Conservation (phyloP, 2,797 vertebrate species). For the Enteromius argenteus region DNA sequence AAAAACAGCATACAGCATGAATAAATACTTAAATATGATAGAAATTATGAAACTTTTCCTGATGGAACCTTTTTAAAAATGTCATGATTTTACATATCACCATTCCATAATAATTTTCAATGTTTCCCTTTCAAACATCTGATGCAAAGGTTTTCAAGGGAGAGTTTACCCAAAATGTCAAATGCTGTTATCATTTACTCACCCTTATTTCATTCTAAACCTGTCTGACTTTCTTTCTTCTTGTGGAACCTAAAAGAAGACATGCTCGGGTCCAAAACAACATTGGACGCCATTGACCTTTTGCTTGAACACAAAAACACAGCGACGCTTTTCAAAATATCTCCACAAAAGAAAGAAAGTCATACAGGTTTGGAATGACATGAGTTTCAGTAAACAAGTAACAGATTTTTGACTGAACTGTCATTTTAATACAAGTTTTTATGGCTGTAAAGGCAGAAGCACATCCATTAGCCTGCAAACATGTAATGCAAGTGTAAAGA, state of each 20-base stretch:
- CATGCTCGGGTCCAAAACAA: background rate
- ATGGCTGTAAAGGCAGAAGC: background rate
- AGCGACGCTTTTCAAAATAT: background rate
- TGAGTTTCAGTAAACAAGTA: background rate
- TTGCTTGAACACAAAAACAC: background rate
- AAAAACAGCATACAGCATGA: no score
- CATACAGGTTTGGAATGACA: background rate
- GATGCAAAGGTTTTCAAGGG: background rate
- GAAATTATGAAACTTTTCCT: background rate
- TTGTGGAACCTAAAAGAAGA: background rate
- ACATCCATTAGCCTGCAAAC: background rate
- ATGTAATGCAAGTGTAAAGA: background rate
- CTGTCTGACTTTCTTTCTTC: background rate
- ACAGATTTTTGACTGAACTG: background rate
- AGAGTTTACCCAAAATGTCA: background rate
- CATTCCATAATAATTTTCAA: background rate
- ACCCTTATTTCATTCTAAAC: no score
- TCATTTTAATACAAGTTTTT: background rate
- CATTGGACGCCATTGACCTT: background rate
- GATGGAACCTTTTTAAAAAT: background rate
- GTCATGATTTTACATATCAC: background rate
- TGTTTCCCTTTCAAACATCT: background rate
- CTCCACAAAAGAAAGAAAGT: background rate
- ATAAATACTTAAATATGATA: background rate
- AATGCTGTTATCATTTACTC: background rate